Evolutionary conservation across 2,113 vertebrate species (phyloP).

Genomic region (Aepyceros melampus): DNA sequence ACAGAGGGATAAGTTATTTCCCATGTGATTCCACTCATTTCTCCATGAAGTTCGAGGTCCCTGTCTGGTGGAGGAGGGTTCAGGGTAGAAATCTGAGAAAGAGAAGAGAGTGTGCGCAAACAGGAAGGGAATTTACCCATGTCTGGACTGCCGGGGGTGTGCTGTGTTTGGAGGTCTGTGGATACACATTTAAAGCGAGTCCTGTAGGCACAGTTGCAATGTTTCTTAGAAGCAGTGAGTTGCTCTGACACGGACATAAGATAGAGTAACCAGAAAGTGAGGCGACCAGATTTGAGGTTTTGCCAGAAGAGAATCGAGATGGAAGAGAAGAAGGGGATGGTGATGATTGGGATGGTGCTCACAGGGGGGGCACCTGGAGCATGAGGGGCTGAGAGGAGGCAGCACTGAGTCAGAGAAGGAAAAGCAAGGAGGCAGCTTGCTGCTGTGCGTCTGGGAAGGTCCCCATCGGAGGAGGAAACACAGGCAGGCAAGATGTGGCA

Average conservation of each 20-base stretch:
- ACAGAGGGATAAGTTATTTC: not conserved
- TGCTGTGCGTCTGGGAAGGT: not conserved
- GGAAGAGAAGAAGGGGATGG: too few species aligned
- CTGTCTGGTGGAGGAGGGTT: not conserved
- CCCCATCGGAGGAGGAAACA: not conserved
- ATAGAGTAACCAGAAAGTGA: not conserved
- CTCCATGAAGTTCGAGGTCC: not conserved
- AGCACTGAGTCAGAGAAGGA: not conserved
- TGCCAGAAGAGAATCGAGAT: not conserved
- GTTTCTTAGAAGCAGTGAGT: not conserved
- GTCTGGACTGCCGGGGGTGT: not conserved
- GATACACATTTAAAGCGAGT: fast-evolving
- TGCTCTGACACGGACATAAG: fast-evolving
- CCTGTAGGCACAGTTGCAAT: not conserved
- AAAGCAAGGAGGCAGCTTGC: not conserved
- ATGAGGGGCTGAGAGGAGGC: not conserved
- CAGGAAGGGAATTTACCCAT: not conserved
- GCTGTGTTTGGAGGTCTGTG: not conserved
- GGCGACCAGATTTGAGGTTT: not conserved
- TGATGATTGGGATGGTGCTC: not conserved
- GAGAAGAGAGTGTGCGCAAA: not conserved
- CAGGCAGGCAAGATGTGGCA: not conserved
- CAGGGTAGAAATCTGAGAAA: not conserved
- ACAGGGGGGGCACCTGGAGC: too few species aligned
- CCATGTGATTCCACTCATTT: not conserved